Conservation (phyloP, 2,113 vertebrate genomes). For the Toxotes jaculatrix region DNA sequence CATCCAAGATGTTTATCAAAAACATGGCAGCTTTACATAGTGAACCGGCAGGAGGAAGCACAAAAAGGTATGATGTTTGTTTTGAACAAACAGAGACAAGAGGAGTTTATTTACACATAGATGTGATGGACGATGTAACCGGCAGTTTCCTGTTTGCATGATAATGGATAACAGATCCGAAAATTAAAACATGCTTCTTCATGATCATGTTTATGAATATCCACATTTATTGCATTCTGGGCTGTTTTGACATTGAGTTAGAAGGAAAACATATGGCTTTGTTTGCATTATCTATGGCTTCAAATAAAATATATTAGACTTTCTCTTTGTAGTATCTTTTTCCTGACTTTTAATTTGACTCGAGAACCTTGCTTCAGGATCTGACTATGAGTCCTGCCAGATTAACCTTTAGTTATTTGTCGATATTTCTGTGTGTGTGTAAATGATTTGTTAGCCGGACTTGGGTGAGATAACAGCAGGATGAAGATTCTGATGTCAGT, state of each 20-base stretch:
- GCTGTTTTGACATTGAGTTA: constrained; percentile 3
- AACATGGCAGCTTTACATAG: constrained; percentile 64
- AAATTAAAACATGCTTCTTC: constrained; percentile 12
- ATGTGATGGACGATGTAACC: constrained; percentile 55
- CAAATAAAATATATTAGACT: background rate
- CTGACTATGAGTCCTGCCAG: constrained; percentile 42
- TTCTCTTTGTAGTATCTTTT: background rate
- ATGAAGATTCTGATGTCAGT: constrained; percentile 72
- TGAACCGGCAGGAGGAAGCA: constrained; percentile 61
- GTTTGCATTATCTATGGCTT: background rate
- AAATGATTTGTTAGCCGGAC: constrained; percentile 79
- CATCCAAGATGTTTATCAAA: constrained; percentile 76
- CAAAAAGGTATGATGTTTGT: constrained; percentile 65
- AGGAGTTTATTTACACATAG: constrained; percentile 70
- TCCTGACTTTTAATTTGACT: background rate
- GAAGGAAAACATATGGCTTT: background rate
- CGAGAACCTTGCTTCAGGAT: constrained; percentile 14
- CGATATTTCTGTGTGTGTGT: constrained; percentile 74
- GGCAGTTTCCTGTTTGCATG: constrained; percentile 58
- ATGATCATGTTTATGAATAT: constrained; percentile 8
- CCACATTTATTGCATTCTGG: background rate
- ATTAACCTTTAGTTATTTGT: constrained; percentile 76
- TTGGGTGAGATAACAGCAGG: constrained; percentile 76
- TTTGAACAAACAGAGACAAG: constrained; percentile 70
- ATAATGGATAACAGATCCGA: constrained; percentile 36